Conservation (phyloP, 1,140 invertebrate species). For the Euglossa dilemma region DNA sequence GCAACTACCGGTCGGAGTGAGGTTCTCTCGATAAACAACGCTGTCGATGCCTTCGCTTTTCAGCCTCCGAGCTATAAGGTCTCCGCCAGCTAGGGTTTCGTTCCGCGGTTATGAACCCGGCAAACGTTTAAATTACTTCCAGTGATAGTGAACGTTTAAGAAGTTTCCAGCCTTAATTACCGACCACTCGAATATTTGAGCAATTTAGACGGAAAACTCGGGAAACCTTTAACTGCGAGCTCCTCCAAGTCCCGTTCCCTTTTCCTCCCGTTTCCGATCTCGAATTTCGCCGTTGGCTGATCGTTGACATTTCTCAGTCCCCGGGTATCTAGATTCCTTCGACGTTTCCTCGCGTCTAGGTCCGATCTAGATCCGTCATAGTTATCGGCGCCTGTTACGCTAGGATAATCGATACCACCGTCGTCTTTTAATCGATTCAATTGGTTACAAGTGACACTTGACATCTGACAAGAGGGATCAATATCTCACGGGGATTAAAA, state of each 20-base stretch:
- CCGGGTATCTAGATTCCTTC: too few species aligned
- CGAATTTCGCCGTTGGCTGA: background rate
- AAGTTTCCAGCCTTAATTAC: background rate
- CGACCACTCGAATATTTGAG: background rate
- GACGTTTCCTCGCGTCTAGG: too few species aligned
- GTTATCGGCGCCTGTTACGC: too few species aligned
- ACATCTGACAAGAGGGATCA: too few species aligned
- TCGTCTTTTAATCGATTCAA: too few species aligned
- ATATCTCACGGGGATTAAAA: too few species aligned
- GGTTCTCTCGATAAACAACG: background rate
- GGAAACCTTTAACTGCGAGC: background rate
- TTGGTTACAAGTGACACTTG: too few species aligned
- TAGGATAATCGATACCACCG: too few species aligned
- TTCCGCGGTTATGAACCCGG: background rate
- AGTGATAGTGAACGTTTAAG: too few species aligned
- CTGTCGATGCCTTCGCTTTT: background rate
- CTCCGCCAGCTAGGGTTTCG: background rate
- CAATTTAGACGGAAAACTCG: background rate
- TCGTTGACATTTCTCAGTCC: background rate
- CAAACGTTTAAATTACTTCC: slow-evolving; percentile 5
- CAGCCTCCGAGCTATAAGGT: too few species aligned
- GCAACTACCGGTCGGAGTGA: background rate
- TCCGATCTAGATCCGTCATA: too few species aligned
- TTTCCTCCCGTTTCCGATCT: background rate
- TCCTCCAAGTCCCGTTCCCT: background rate